phyloP scores from a whole-genome alignment of 2,888 invertebrate species.

The Ormyrus labotus region DNA sequence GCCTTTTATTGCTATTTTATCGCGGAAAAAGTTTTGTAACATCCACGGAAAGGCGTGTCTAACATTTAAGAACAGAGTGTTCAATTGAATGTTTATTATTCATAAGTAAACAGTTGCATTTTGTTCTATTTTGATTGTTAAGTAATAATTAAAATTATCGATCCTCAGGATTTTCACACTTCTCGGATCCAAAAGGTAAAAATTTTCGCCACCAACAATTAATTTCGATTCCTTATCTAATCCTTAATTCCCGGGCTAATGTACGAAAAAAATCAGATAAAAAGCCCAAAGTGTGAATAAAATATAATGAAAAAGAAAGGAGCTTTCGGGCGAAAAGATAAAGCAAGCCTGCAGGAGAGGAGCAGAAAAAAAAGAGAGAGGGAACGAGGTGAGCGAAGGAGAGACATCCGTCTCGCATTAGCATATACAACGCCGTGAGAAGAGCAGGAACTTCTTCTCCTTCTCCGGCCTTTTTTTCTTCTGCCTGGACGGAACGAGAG shows the following conservation, averaged over 20 bases:
- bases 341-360: constrained; percentile 24
- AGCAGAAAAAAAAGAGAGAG: constrained; percentile 56
- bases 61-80: too few relatives aligned
- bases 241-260: constrained; percentile 39
- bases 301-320: constrained; percentile 48
- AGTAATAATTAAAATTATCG: constrained; percentile 20
- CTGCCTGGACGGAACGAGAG: constrained; percentile 18
- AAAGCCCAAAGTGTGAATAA: constrained; percentile 55
- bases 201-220: constrained; percentile 4
- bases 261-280: constrained; percentile 49
- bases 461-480: constrained; percentile 31
- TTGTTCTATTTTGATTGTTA: too few relatives aligned
- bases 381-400: constrained; percentile 60
- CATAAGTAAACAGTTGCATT: too few relatives aligned
- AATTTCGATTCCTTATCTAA: constrained; percentile 50
- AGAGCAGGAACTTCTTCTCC: constrained; percentile 59
- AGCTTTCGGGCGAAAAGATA: not conserved
- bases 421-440: constrained; percentile 74
- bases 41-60: too few relatives aligned
- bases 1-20: too few relatives aligned
- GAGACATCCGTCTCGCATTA: constrained; percentile 76
- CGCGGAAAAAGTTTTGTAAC: too few relatives aligned
- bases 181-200: not conserved
- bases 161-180: not conserved
- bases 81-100: too few relatives aligned